A percentile compares a stretch with the other conserved stretches of the same genome.
Conservation (phyloP, 2,888 invertebrate species). For the Corythucha ciliata region DNA sequence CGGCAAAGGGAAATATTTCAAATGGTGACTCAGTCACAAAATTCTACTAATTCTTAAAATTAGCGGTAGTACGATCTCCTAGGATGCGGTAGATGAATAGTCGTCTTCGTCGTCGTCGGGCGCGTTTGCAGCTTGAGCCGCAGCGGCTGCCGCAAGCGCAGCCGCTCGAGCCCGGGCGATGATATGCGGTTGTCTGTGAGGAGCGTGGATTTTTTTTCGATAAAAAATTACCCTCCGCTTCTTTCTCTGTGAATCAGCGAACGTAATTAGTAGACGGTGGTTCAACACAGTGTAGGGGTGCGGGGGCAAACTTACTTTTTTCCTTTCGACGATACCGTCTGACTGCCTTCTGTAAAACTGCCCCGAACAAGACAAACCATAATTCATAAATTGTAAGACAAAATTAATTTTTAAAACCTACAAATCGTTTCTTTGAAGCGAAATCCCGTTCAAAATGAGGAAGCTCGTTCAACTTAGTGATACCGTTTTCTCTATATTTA, state of each 20-base stretch:
- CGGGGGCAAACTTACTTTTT: slow-evolving; percentile 11
- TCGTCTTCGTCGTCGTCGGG: no score
- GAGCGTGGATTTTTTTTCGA: slow-evolving; percentile 74
- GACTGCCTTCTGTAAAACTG: slow-evolving; percentile 54
- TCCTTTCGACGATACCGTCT: slow-evolving; percentile 48
- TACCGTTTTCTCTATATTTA: slow-evolving; percentile 76
- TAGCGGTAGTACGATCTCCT: no score
- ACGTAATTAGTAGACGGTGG: background rate
- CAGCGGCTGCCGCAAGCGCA: slow-evolving; percentile 28
- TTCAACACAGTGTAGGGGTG: background rate
- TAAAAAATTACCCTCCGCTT: slow-evolving; percentile 54
- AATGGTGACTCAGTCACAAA: no score
- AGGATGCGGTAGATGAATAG: no score
- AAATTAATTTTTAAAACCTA: no score
- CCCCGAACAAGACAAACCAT: slow-evolving; percentile 56
- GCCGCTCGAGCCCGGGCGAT: slow-evolving; percentile 25
- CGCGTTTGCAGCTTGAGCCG: no score
- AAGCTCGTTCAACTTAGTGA: slow-evolving; percentile 74
- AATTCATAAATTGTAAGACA: background rate
- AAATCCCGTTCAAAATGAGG: slow-evolving; percentile 68
- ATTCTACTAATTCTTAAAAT: no score
- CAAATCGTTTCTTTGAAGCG: slow-evolving; percentile 14
- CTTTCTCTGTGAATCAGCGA: slow-evolving; percentile 49
- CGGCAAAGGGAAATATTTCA: no score
- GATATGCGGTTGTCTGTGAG: slow-evolving; percentile 35